Conservation (phyloP, 2,797 vertebrate genomes). For the Pteropus rufus region DNA sequence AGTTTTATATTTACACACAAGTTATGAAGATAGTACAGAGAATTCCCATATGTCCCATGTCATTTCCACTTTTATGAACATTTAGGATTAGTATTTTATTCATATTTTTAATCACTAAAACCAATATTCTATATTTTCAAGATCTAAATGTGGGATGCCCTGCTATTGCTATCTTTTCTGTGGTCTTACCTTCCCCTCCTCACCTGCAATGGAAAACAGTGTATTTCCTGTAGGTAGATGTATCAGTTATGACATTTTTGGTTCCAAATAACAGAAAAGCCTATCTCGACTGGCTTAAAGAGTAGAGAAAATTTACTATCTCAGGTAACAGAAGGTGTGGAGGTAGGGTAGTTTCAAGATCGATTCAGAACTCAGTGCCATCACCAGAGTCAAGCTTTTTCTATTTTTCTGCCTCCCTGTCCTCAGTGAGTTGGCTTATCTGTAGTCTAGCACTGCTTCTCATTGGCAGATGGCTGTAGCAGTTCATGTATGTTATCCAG, state of each 20-base stretch:
- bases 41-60: background rate
- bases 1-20: conserved; percentile 6
- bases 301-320: background rate
- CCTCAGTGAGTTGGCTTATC: background rate
- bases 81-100: background rate
- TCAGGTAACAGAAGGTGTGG: background rate
- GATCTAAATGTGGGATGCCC: background rate
- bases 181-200: background rate
- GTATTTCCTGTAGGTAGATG: background rate
- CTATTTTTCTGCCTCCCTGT: background rate
- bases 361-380: background rate
- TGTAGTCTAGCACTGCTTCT: background rate
- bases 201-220: background rate
- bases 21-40: background rate
- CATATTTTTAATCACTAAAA: conserved; percentile 18
- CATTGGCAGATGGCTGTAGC: background rate
- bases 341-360: background rate
- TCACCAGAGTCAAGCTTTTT: background rate
- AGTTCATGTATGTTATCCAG: background rate
- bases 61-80: background rate
- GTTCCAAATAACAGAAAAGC: background rate
- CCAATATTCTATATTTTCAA: background rate
- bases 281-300: background rate
- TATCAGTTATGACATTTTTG: background rate
- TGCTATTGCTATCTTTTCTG: background rate